phyloP scores from a whole-genome alignment of 2,888 invertebrate species.

The Apomyelois bistriatella region DNA sequence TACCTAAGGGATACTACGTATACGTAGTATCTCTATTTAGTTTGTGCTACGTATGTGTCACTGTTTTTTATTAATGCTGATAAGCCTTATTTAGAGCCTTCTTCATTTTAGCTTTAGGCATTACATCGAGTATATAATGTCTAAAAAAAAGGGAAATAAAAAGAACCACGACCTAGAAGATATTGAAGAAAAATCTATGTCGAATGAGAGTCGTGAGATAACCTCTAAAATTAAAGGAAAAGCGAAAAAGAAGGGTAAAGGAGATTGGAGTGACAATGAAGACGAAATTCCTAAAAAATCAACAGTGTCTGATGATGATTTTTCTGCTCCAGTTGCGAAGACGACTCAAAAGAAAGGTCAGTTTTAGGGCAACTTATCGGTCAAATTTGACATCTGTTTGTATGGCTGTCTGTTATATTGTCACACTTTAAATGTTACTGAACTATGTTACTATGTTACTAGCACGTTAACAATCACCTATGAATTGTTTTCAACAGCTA shows the following conservation, averaged over 20 bases:
- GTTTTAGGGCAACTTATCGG: too few species aligned
- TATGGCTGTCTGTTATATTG: not conserved
- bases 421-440: too few species aligned
- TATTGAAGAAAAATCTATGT: constrained; percentile 56
- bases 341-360: constrained; percentile 78
- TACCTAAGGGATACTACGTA: too few species aligned
- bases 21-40: too few species aligned
- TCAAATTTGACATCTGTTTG: not conserved
- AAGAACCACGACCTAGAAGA: constrained; percentile 79
- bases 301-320: constrained; percentile 60
- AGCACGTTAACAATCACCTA: too few species aligned
- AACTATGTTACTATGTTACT: too few species aligned
- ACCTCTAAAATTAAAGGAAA: constrained; percentile 77
- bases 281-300: constrained; percentile 48
- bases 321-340: constrained; percentile 58
- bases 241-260: constrained; percentile 72
- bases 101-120: not conserved
- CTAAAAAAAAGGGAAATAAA: constrained; percentile 80
- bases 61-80: too few species aligned
- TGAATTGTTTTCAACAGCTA: constrained; percentile 35
- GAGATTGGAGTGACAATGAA: constrained; percentile 68
- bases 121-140: too few species aligned
- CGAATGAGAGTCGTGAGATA: constrained; percentile 57
- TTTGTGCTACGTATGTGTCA: too few species aligned
- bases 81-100: too few species aligned